Base-by-base conservation (phyloP, 2,888 invertebrate genomes). In the Helicoverpa assulta region DNA sequence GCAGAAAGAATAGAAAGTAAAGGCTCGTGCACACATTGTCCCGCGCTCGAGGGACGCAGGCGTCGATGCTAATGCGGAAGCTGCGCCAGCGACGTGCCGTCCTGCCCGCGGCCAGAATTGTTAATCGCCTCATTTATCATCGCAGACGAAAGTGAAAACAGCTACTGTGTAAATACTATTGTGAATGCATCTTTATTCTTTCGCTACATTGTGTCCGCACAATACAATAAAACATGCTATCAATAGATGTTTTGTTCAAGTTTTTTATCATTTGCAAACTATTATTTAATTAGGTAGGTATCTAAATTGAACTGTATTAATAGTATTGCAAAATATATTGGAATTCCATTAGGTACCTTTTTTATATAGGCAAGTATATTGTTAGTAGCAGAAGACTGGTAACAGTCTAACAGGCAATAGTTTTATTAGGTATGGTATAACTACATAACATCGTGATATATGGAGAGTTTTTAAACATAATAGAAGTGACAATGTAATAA, bases 111-210 rank as follows among this genome's bases (percentile, higher is more conserved):
- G 88, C 88, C 90, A 87, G 92, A 92, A 94, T 93, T 84, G 85
- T 87, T 92, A 92, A 93, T 92, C 88, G 83, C 80, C 86, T 89
- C 91, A 90, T 92, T 91, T 89, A 90, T 91, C 91, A 91, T 88
- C 79, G 82, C 86, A 86, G 85, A 90, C 83, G 92, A 94, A 93
- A 94, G 93, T 91, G 93, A 93, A 93, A 93, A 93, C 91, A 69
- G 87, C 89, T 89, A 89, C 90, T 88, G 89, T 86, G 78, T 83
- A 86, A 78, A 81, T 69, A 72, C 79, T 78, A 86, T 84, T 87
- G 84, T 84, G 75, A 80, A 86, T 80, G 70, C 67, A 64, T 69
- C 85, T 86, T 87, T 83, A 85, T 86, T 69, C 56, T 51, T 60
- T 72, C 62, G 19, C 67, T 64, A 59, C 57, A 55, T 62, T 52